phyloP scores from a whole-genome alignment of 1,140 invertebrate species.

The Lethrus apterus region DNA sequence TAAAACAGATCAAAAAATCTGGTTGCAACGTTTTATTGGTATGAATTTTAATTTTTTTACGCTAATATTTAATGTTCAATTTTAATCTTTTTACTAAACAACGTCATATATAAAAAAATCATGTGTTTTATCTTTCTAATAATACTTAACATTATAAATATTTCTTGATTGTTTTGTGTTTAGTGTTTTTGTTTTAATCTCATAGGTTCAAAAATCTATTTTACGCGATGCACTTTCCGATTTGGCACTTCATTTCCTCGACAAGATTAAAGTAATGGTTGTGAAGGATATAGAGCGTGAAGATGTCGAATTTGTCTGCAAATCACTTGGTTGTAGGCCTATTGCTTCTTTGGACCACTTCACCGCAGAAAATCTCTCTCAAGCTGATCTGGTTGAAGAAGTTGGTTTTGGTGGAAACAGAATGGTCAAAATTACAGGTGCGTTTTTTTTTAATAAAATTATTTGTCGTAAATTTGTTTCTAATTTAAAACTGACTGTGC shows the following conservation, averaged over 20 bases:
- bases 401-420: slow-evolving; percentile 82
- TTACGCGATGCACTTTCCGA: slow-evolving; percentile 96
- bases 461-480: background rate
- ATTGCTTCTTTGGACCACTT: slow-evolving; percentile 99
- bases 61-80: background rate
- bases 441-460: slow-evolving; percentile 17
- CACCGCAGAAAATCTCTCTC: slow-evolving; percentile 80
- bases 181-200: no score
- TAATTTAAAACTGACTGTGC: background rate
- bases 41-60: slow-evolving; percentile 11
- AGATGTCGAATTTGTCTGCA: slow-evolving; percentile 96
- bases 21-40: slow-evolving; percentile 97
- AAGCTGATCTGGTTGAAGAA: slow-evolving; percentile 93
- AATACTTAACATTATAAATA: no score
- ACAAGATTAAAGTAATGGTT: slow-evolving; percentile 99
- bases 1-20: slow-evolving; percentile 97
- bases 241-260: slow-evolving; percentile 94
- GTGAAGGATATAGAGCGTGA: slow-evolving; percentile 97
- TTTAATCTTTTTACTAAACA: background rate
- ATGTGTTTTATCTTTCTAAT: no score
- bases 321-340: slow-evolving; percentile 89
- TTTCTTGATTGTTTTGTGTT: no score
- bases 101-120: no score
- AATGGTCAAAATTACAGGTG: slow-evolving; percentile 76
- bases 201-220: slow-evolving; percentile 86